Conservation (phyloP, 2,888 invertebrate species). For the Ferdinandea cuprea region DNA sequence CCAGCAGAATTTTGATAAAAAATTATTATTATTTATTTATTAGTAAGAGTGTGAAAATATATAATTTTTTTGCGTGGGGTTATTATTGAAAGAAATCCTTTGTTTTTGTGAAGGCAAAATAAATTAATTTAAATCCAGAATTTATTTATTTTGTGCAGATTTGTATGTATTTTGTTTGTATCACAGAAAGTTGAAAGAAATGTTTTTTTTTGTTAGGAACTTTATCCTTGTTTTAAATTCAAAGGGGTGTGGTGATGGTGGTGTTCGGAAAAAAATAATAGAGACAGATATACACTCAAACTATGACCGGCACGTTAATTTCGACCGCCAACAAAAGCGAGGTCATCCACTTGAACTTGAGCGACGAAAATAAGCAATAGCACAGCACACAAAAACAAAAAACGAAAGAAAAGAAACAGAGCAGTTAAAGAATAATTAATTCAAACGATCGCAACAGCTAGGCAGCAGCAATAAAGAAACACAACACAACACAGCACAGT, state of each 20-base stretch:
- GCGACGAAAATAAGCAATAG: conserved; percentile 67
- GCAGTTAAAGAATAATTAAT: conserved; percentile 57
- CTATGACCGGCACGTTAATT: conserved; percentile 48
- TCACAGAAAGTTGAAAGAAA: conserved; percentile 46
- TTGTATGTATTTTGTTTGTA: conserved; percentile 22
- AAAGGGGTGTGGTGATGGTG: conserved; percentile 17
- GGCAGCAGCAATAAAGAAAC: conserved; percentile 15
- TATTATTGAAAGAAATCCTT: not conserved
- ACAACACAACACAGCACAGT: conserved; percentile 11
- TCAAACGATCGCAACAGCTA: conserved; percentile 33
- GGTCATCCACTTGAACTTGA: conserved; percentile 78
- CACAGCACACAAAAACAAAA: conserved; percentile 25
- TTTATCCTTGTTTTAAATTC: conserved; percentile 6
- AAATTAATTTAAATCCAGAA: not conserved
- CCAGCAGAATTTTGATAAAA: conserved; percentile 35
- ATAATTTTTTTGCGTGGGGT: not conserved
- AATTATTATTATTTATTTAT: conserved; percentile 8
- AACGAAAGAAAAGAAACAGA: conserved; percentile 10
- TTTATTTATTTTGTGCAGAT: not conserved
- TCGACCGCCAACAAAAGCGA: conserved; percentile 66
- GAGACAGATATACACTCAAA: conserved; percentile 23
- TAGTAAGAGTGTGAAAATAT: not conserved
- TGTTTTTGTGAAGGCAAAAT: conserved; percentile 22
- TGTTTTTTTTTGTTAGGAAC: conserved; percentile 37
- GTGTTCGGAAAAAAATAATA: too few species aligned